Evolutionary conservation across 1,140 invertebrate species (phyloP), one percentile per base, ranked within the genome.

Genomic region (Drosophila trapezifrons): DNA sequence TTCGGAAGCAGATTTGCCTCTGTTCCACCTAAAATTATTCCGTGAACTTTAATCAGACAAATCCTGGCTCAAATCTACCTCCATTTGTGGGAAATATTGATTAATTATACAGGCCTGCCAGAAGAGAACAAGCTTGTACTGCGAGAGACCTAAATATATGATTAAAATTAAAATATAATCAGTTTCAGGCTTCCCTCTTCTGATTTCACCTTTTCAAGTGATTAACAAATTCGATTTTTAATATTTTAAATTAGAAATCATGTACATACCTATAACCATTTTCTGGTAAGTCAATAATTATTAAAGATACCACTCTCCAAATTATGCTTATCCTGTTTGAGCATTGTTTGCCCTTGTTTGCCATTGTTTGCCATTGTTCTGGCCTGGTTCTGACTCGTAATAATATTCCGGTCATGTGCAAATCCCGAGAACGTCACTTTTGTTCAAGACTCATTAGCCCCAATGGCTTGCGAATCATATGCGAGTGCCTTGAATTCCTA

Each of bases 361-460:
- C 13, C 12, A 38, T 15, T 38, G 37, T 32, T 10, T 10, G 12
- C 18, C 49, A 35, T 54, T 37, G 32, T 54, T 9, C 10, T 22
- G 13, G 17, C 29, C n/a, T n/a, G n/a, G n/a, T n/a, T n/a, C n/a
- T n/a, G n/a, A n/a, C n/a, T n/a, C n/a, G n/a, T 20, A 45, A 37
- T 45, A 59, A 60, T 60, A 65, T 65, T 65, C 63, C 56, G 43
- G 55, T 46, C 63, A 65, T 65, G 63, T 65, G 40, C 42, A 37
- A 18, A 60, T 60, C 63, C 47, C 32, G 49, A 55, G 59, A 55
- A 55, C 25, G 47, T 29, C 49, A 56, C 49, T 46, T 52, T 66
- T 43, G 62, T 67, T 52, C 37, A 43, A 35, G 65, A 46, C 40
- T 70, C 63, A 55, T 67, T 55, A 42, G 45, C 37, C n/a, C 37